Evolutionary conservation across 2,797 vertebrate species (phyloP).

Genomic region (Darevskia mixta): DNA sequence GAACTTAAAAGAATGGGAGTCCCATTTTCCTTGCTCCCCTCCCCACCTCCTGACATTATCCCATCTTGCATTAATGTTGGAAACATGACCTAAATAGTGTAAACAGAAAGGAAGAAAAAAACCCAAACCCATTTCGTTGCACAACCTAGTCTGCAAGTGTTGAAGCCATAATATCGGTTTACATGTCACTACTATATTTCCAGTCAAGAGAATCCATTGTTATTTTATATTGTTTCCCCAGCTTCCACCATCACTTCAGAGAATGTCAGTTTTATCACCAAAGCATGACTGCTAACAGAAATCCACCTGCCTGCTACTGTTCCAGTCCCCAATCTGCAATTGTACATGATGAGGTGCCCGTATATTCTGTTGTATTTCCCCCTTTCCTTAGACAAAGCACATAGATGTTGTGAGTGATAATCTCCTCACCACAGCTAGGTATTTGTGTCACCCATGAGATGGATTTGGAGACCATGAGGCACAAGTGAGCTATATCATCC

Average conservation of each 20-base stretch:
- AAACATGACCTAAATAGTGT: constrained; percentile 37
- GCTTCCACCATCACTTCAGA: not conserved
- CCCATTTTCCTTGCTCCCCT: constrained; percentile 14
- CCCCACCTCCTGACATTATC: not conserved
- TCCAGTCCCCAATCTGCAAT: constrained; percentile 51
- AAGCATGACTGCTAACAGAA: constrained; percentile 21
- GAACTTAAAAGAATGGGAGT: constrained; percentile 44
- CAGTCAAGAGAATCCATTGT: constrained; percentile 1
- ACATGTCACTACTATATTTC: constrained; percentile 49
- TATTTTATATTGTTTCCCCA: not conserved
- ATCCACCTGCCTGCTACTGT: constrained; percentile 57
- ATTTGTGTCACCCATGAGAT: not conserved
- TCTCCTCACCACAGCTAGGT: constrained; percentile 45
- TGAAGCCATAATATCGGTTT: constrained; percentile 44
- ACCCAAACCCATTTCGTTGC: constrained; percentile 51
- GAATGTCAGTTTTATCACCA: constrained; percentile 64
- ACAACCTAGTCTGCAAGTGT: constrained; percentile 68
- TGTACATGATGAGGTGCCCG: constrained; percentile 56
- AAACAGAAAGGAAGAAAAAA: constrained; percentile 45
- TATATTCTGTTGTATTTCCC: constrained; percentile 31
- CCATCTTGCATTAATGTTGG: constrained; percentile 7
- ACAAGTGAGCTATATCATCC: constrained; percentile 81
- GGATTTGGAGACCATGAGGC: not conserved
- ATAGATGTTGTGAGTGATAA: constrained; percentile 49
- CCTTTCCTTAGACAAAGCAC: constrained; percentile 63